Evolutionary conservation across 1,140 invertebrate genomes (phyloP), one percentile per base, ranked within the genome.

Genomic region (fruit fly (Drosophila melanogaster)): DNA sequence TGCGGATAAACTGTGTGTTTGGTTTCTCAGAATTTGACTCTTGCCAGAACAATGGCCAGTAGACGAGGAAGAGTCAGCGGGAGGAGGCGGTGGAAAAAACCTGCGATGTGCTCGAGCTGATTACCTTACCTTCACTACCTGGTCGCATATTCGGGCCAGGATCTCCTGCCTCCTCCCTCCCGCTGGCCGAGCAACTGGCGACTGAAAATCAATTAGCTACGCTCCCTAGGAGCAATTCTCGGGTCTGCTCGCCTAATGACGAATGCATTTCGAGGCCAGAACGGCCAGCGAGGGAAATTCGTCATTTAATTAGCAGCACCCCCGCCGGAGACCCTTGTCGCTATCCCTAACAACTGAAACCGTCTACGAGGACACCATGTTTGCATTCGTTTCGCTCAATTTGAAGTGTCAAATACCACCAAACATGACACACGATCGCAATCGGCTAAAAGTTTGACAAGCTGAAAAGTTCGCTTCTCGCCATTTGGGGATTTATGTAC

Each of bases 131-230:
- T 69, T 85, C 49, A 72, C 69, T 86, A 86, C 81, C 81, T 86
- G 81, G 55, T 7, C 55, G 43, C 17, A 62, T 46, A 15, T 55
- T 58, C 38, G 11, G 15, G 26, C 43, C 47, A 66, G 60, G 47
- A 62, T 49, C 58, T 77, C 30, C 61, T 64, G 57, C 43, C 61
- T 41, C 57, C 47, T 64, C 35, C 26, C 67, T 41, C 67, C 67
- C 51, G 62, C 71, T 86, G 65, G 54, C 70, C 65, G 51, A 46
- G 62, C 47, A 62, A 41, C 55, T 56, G 26, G 30, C 77, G 60
- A 58, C 79, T 67, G 81, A 78, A 87, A 90, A 90, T 90, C 87
- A 90, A 90, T 90, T 90, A 87, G 87, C 58, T 74, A 72, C 74
- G 87, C 87, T 83, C 66, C 60, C 79, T 55, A 40, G 41, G 55